A percentile compares a stretch with the other conserved stretches of the same genome.
Evolutionary conservation across 2,113 vertebrate genomes (phyloP).

Genomic region (Psilopsiagon aurifrons): DNA sequence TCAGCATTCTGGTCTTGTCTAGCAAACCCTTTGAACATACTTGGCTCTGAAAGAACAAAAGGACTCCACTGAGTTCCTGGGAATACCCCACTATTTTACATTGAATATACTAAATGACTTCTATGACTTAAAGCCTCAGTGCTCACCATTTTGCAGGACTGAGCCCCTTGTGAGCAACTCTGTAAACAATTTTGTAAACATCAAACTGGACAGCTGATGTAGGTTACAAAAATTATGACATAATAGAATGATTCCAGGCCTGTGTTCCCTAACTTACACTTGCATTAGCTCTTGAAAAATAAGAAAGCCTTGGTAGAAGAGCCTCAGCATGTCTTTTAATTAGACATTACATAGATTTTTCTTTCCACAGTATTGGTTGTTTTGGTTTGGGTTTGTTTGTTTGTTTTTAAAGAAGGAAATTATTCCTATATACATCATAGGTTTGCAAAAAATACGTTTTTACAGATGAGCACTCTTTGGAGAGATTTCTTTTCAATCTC

Average conservation of each 20-base stretch:
- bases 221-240: neutral
- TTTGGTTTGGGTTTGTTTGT: too few relatives aligned
- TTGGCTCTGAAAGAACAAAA: neutral
- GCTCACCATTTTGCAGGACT: neutral
- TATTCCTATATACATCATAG: neutral
- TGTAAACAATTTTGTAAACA: neutral
- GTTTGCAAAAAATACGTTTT: neutral
- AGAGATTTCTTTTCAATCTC: neutral
- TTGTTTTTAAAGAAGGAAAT: neutral
- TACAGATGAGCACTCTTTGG: neutral
- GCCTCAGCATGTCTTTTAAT: neutral
- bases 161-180: neutral
- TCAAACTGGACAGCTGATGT: neutral
- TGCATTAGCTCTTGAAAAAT: neutral
- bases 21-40: neutral
- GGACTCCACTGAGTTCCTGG: neutral
- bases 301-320: neutral
- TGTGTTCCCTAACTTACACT: neutral
- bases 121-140: neutral
- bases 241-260: neutral
- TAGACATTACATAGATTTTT: neutral
- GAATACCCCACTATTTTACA: neutral
- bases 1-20: conserved; percentile 1
- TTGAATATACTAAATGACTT: neutral
- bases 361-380: neutral